Percentiles rank a stretch among this genome's conserved stretches.
Conservation (phyloP, 2,797 vertebrate species). For the Buceros bicornis region DNA sequence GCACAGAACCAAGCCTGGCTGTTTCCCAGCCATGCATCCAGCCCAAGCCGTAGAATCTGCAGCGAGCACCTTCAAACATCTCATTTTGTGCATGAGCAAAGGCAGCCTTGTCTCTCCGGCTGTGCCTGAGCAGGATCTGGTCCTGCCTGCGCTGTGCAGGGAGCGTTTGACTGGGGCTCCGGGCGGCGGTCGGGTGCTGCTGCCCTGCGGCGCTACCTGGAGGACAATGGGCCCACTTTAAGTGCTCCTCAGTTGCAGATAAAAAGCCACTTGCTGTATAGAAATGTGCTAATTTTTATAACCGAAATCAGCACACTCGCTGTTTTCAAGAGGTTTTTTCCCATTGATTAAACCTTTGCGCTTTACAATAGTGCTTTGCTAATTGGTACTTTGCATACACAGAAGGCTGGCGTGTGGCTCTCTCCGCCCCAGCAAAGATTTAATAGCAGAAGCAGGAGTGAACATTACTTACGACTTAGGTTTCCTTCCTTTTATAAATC, state of each 20-base stretch:
- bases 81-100: rapidly evolving
- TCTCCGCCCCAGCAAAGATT: constrained; percentile 55
- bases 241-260: constrained; percentile 10
- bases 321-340: constrained; percentile 57
- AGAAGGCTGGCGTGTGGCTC: constrained; percentile 12
- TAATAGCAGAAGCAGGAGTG: constrained; percentile 30
- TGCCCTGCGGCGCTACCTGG: not conserved
- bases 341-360: constrained; percentile 66
- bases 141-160: not conserved
- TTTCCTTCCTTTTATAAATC: constrained; percentile 68
- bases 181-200: not conserved
- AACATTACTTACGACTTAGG: constrained; percentile 34
- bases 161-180: rapidly evolving
- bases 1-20: not conserved
- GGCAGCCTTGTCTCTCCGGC: rapidly evolving
- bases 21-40: not conserved
- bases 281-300: constrained; percentile 6
- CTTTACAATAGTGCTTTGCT: constrained; percentile 49
- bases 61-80: not conserved
- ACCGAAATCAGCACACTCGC: not conserved
- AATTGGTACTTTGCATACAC: constrained; percentile 61
- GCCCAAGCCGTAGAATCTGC: not conserved
- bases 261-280: constrained; percentile 7
- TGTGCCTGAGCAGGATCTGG: not conserved
- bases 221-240: rapidly evolving